Base-by-base conservation (phyloP, 2,113 vertebrate genomes). In the Sakesphorus luctuosus region DNA sequence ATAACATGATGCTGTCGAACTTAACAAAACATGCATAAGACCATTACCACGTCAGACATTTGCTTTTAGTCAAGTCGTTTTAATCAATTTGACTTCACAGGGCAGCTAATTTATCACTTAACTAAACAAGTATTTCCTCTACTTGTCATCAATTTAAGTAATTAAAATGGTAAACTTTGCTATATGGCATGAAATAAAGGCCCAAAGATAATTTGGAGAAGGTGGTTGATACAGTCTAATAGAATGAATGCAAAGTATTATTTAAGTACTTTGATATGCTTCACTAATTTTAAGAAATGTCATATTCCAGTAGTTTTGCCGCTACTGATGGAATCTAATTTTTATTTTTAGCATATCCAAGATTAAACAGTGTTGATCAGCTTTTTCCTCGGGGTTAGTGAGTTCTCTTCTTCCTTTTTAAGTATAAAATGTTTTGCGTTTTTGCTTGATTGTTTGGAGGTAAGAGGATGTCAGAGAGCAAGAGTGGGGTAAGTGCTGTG, bases 51-150 rank as follows among this genome's bases (percentile, higher is more conserved):
- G 71, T 91, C 72, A 94, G 93, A 83, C 84, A 74, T 80, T 96
- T 96, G 87, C 82, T 96, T 96, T 94, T 93, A 93, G 82, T 91
- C 82, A 67, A 92, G 91, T 94, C 36, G 0, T 94, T 96, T 96
- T 93, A 97, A 91, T 94, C 95, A 91, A 77, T 93, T 95, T 96
- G 90, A 91, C 94, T 97, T 95, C 72, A 83, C 38, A 55, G 95
- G 96, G 78, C 94, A 94, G 75, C 90, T 96, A 96, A 97, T 97
- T 97, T 96, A 96, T 96, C 95, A 97, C 90, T 95, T 96, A 96
- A 82, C 84, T 91, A 83, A 97, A 93, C 87, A 96, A 90, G 78
- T 94, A 96, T 93, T 96, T 97, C 93, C 89, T 94, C 55, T 93
- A 50, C 72, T 91, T 95, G 91, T 95, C 93, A 83, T 94, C 90